Conservation (phyloP, 1,140 invertebrate genomes). For the Polypedilum vanderplanki region DNA sequence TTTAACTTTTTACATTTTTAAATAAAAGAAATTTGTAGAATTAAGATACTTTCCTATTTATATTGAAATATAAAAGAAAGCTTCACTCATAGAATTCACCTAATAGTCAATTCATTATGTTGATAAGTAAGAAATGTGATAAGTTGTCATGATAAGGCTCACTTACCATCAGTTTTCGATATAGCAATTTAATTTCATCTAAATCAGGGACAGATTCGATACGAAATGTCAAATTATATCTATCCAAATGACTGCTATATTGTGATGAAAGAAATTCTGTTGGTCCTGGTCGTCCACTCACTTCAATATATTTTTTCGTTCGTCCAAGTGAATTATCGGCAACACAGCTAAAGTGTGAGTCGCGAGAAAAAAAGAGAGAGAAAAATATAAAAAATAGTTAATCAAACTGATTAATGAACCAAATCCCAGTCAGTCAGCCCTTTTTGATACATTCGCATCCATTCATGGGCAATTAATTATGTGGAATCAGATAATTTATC, state of each 20-base stretch:
- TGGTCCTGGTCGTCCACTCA: constrained; percentile 47
- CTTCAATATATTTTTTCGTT: constrained; percentile 48
- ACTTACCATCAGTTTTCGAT: constrained; percentile 47
- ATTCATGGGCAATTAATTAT: constrained; percentile 25
- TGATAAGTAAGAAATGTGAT: too few relatives aligned
- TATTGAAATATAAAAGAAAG: too few relatives aligned
- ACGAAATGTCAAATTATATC: constrained; percentile 52
- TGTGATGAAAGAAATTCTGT: constrained; percentile 46
- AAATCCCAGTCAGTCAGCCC: background rate
- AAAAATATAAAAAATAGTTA: constrained; percentile 19
- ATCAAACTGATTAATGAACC: constrained; percentile 28
- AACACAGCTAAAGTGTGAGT: constrained; percentile 41
- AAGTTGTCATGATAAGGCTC: too few relatives aligned
- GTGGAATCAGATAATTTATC: constrained; percentile 23
- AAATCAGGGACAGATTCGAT: constrained; percentile 51
- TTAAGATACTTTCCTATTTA: too few relatives aligned
- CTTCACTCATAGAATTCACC: too few relatives aligned
- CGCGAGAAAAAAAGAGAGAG: constrained; percentile 30
- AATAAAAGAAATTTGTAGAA: too few relatives aligned
- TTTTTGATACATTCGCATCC: background rate
- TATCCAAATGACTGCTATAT: constrained; percentile 44
- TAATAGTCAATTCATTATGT: too few relatives aligned
- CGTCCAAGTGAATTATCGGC: constrained; percentile 47
- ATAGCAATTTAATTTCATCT: constrained; percentile 50
- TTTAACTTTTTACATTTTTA: too few relatives aligned